Evolutionary conservation across 2,113 vertebrate species (phyloP).

Genomic region (Corvus moneduloides): DNA sequence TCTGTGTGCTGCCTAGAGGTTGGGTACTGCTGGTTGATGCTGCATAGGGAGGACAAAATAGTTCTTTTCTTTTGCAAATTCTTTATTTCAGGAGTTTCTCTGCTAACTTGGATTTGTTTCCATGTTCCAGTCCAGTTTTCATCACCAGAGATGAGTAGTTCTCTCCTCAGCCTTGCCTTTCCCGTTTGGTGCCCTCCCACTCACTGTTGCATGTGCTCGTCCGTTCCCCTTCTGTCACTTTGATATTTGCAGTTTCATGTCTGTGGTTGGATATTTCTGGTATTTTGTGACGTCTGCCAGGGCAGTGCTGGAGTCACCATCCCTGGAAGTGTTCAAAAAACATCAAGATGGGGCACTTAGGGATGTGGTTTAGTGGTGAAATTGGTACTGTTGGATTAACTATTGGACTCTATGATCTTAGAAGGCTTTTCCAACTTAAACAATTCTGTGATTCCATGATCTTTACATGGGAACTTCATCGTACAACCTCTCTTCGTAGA

Average conservation of each 20-base stretch:
- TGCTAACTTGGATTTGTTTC: background rate
- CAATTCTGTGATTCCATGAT: background rate
- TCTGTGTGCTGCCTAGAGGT: background rate
- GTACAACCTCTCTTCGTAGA: background rate
- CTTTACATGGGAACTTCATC: background rate
- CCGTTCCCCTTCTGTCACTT: background rate
- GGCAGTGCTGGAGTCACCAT: background rate
- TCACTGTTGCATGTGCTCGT: rapidly evolving
- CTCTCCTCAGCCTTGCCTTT: background rate
- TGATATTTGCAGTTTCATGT: background rate
- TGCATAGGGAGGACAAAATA: background rate
- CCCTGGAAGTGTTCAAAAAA: background rate
- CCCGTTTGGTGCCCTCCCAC: background rate
- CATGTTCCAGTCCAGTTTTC: background rate
- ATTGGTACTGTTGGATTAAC: background rate
- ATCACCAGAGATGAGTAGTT: background rate
- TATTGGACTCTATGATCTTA: background rate
- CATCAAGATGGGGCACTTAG: background rate
- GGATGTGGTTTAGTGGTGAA: background rate
- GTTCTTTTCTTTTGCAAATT: background rate
- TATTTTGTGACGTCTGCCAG: background rate
- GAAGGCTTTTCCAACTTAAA: background rate
- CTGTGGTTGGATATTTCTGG: background rate
- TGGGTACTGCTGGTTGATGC: background rate
- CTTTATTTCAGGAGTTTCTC: background rate